Evolutionary conservation across 2,113 vertebrate species (phyloP), one percentile per base, ranked within the genome.

Genomic region (Amphiprion percula): DNA sequence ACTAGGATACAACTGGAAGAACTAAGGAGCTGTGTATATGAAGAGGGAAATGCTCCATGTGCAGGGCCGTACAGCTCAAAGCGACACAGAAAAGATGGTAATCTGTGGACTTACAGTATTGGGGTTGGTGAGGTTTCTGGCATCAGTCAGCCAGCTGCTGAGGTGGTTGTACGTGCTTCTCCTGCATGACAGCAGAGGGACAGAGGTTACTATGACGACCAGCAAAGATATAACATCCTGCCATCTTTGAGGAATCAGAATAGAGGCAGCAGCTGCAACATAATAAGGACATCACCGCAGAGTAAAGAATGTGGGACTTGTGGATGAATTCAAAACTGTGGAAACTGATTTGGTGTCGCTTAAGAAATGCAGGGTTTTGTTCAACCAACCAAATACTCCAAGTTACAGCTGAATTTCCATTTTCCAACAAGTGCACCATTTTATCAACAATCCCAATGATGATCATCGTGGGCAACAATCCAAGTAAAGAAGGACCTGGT

Each of bases 101-200:
- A 16, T 23, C 1, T 55, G 24, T 66, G 49, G 46, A 95, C 97
- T 97, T 94, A 99, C 98, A 90, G 98, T 99, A 91, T 99, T 99
- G 88, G 98, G 98, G 93, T 99, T 99, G 94, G 98, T 99, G 94
- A 99, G 97, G 91, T 99, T 99, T 92, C 98, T 96, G 83, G 98
- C 98, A 59, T 99, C 98, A 82, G 98, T 99, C 95, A 99, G 93
- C 98, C 98, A 99, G 94, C 98, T 99, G 96, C 98, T 99, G 92
- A 99, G 96, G 85, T 99, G 98, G 92, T 99, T 99, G 93, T 99
- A 99, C 0, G 98, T 99, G 95, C 97, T 99, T 97, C 98, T 97
- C 95, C 98, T 99, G 94, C 28, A 37, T 49, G 55, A 82, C 71
- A 46, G 69, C 47, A 87, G 37, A 66, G 14, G 50, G 49, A 80